phyloP scores from a whole-genome alignment of 2,888 invertebrate species.

The Sminthurides aquaticus region DNA sequence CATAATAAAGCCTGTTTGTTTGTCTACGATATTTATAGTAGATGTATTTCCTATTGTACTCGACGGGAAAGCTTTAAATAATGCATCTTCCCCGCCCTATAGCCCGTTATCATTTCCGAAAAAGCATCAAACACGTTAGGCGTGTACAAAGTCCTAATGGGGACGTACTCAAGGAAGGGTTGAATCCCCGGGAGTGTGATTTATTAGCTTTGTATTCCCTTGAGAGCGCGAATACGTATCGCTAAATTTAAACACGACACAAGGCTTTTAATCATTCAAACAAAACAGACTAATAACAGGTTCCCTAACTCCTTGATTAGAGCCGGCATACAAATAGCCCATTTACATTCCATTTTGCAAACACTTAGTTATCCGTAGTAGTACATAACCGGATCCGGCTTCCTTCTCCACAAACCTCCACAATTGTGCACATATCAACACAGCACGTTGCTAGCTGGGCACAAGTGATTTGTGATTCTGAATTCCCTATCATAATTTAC shows the following conservation, averaged over 20 bases:
- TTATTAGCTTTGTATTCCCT: constrained; percentile 5
- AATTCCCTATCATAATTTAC: background rate
- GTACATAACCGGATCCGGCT: too few relatives aligned
- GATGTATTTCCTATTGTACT: too few relatives aligned
- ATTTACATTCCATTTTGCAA: background rate
- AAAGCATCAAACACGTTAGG: background rate
- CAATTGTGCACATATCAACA: background rate
- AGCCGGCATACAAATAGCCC: background rate
- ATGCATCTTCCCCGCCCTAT: too few relatives aligned
- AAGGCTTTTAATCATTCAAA: constrained; percentile 3
- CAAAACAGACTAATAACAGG: constrained; percentile 1
- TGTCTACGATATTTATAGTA: too few relatives aligned
- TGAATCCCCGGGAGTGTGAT: background rate
- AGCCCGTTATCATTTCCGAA: too few relatives aligned
- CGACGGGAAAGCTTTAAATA: too few relatives aligned
- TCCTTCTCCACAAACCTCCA: background rate
- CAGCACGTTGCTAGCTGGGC: too few relatives aligned
- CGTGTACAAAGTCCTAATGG: constrained; percentile 3
- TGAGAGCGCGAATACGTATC: background rate
- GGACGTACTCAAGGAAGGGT: background rate
- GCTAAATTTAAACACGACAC: background rate
- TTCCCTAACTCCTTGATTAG: background rate
- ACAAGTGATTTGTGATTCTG: background rate
- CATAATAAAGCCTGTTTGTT: too few relatives aligned
- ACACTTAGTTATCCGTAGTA: too few relatives aligned